Percentiles rank a stretch among this genome's conserved stretches.
phyloP scores from a whole-genome alignment of 1,140 invertebrate species.

The Drosophila repleta region DNA sequence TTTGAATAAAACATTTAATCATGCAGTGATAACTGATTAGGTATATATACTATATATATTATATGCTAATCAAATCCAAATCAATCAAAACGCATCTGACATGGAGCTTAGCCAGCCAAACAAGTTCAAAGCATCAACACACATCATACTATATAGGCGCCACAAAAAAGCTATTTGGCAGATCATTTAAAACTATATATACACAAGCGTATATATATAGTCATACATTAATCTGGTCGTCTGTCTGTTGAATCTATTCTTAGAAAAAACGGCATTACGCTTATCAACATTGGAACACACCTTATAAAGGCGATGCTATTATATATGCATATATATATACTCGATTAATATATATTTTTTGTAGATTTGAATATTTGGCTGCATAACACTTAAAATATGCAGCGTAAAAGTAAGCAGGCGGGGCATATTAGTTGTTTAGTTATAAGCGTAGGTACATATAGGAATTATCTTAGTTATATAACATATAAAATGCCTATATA shows the following conservation, averaged over 20 bases:
- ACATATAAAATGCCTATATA: too few species aligned
- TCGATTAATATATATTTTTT: background rate
- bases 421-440: background rate
- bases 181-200: conserved; percentile 24
- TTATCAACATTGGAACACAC: conserved; percentile 38
- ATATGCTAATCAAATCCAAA: conserved; percentile 5
- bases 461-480: too few species aligned
- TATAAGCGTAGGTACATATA: too few species aligned
- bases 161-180: conserved; percentile 28
- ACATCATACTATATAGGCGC: conserved; percentile 34
- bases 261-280: conserved; percentile 40
- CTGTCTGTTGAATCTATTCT: conserved; percentile 35
- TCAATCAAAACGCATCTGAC: conserved; percentile 3
- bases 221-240: background rate
- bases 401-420: background rate
- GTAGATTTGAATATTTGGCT: background rate
- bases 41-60: too few species aligned
- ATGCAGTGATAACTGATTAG: too few species aligned
- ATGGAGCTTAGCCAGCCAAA: conserved; percentile 25
- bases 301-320: conserved; percentile 26
- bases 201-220: background rate
- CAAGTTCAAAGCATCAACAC: conserved; percentile 51
- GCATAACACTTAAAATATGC: background rate
- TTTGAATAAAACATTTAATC: too few species aligned
- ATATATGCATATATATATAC: too few species aligned